These are phyloP conservation scores for Vanacampus margaritifer DNA, from an alignment of 2,113 vertebrate species.

Conservation along the genomic window DNA sequence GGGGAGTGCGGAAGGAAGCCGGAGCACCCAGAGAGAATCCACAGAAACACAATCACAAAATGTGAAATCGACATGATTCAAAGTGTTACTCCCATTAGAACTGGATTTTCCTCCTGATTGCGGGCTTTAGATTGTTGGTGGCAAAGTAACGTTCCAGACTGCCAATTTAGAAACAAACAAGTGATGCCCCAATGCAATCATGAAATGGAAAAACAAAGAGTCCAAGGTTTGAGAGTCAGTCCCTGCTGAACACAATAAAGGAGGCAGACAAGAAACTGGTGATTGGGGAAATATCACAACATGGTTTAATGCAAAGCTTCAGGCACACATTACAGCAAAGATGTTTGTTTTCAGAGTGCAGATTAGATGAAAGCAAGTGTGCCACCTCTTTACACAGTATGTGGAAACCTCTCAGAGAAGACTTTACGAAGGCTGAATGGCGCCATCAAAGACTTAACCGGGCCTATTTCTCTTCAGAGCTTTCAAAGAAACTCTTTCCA, in stretches of 20 bases:
- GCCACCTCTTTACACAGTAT: slow-evolving; percentile 29
- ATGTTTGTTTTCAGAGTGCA: slow-evolving; percentile 22
- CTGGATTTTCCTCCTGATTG: not conserved
- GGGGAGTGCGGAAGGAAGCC: too few relatives aligned
- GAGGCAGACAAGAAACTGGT: not conserved
- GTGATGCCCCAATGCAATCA: slow-evolving; percentile 18
- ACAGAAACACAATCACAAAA: too few relatives aligned
- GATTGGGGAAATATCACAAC: slow-evolving; percentile 12
- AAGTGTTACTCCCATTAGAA: too few relatives aligned
- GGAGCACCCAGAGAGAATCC: too few relatives aligned
- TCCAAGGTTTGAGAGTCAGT: not conserved
- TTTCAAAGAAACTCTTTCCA: slow-evolving; percentile 34
- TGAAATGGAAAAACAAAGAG: not conserved
- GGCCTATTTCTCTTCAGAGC: slow-evolving; percentile 7
- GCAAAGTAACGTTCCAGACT: slow-evolving; percentile 28
- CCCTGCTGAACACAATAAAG: slow-evolving; percentile 8
- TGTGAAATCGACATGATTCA: too few relatives aligned
- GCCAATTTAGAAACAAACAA: slow-evolving; percentile 13
- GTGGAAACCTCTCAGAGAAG: slow-evolving; percentile 30
- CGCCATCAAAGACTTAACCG: slow-evolving; percentile 46
- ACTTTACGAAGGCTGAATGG: slow-evolving; percentile 38
- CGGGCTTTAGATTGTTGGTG: slow-evolving; percentile 1
- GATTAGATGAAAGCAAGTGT: slow-evolving; percentile 49
- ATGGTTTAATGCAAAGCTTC: slow-evolving; percentile 9
- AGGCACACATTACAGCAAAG: slow-evolving; percentile 16